Evolutionary conservation across 92 coral and sea anemone species (phyloP).

Genomic region (Palythoa caribaeorum): DNA sequence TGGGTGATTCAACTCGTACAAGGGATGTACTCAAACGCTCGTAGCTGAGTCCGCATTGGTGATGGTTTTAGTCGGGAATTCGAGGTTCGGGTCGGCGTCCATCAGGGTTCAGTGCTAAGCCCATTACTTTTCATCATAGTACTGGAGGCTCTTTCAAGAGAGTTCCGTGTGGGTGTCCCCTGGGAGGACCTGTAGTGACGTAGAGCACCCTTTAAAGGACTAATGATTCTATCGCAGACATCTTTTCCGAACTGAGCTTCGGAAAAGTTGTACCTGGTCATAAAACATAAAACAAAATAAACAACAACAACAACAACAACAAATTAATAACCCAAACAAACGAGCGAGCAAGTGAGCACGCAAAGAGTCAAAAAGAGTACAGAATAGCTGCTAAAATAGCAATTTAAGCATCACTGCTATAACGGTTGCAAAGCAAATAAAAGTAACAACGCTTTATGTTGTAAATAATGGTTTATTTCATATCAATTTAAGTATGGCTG

Average conservation of each 20-base stretch:
- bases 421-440: not conserved
- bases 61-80: not conserved
- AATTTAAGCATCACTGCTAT: no score
- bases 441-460: conserved; percentile 1
- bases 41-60: not conserved
- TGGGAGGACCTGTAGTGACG: conserved; percentile 34
- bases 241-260: conserved; percentile 62
- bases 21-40: not conserved
- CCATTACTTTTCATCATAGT: conserved; percentile 19
- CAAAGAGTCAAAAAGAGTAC: conserved; percentile 3
- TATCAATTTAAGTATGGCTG: conserved; percentile 3
- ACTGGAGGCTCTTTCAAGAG: conserved; percentile 14
- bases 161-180: not conserved
- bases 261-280: conserved; percentile 64
- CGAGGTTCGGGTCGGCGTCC: not conserved
- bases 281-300: conserved; percentile 21
- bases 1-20: not conserved
- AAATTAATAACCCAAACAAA: not conserved
- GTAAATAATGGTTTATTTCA: not conserved
- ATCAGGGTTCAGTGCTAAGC: not conserved
- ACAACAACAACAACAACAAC: not conserved
- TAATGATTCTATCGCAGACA: conserved; percentile 54
- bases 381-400: not conserved
- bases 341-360: not conserved
- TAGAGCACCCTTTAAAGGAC: conserved; percentile 59